Percentiles rank a stretch among this genome's conserved stretches.
Conservation (phyloP, 2,113 vertebrate species). For the Campylomormyrus numenius region DNA sequence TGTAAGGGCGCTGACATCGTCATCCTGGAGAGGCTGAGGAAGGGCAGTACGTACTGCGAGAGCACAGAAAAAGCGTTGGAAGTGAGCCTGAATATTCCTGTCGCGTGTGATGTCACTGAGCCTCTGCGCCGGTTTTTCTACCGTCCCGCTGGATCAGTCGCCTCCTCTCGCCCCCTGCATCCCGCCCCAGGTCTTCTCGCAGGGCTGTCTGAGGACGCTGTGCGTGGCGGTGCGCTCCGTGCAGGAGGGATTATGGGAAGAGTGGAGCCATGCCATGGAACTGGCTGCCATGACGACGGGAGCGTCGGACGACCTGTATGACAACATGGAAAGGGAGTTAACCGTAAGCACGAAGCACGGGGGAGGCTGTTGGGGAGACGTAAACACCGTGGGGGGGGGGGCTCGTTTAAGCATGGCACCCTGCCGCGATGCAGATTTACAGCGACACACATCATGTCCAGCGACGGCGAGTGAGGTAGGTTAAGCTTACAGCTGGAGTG, state of each 20-base stretch:
- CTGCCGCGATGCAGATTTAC: background rate
- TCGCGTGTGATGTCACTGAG: background rate
- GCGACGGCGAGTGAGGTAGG: background rate
- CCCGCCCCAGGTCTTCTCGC: slow-evolving; percentile 51
- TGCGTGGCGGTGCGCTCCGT: slow-evolving; percentile 79
- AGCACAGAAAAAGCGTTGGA: slow-evolving; percentile 65
- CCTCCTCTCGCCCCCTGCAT: background rate
- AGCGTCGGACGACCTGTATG: slow-evolving; percentile 67
- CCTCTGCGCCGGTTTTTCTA: background rate
- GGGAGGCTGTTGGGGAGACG: background rate
- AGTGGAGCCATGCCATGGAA: slow-evolving; percentile 63
- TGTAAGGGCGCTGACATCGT: slow-evolving; percentile 87
- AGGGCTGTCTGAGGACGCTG: slow-evolving; percentile 79
- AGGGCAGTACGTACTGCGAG: slow-evolving; percentile 42
- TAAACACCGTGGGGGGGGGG: background rate
- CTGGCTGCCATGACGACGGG: slow-evolving; percentile 55
- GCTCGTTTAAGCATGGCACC: background rate
- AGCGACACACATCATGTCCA: background rate
- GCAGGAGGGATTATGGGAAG: slow-evolving; percentile 51
- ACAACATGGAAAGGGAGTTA: slow-evolving; percentile 75
- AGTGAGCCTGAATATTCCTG: slow-evolving; percentile 52
- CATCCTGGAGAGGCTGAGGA: slow-evolving; percentile 68
- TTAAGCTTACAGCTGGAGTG: background rate
- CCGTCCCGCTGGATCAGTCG: background rate
- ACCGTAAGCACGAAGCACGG: slow-evolving; percentile 53